Conservation (phyloP, 2,113 vertebrate genomes). For the Trinectes maculatus region DNA sequence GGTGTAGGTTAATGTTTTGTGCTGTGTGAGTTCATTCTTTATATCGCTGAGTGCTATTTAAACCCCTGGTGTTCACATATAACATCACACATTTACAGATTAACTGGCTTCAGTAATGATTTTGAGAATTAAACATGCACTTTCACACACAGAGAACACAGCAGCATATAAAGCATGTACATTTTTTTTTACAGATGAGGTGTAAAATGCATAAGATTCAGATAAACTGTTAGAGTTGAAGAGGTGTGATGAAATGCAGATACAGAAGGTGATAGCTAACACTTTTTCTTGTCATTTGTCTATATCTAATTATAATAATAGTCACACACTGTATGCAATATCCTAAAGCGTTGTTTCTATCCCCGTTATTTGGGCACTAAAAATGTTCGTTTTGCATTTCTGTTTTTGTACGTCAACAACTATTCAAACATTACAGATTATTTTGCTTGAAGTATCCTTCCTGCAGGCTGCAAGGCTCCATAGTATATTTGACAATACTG, state of each 20-base stretch:
- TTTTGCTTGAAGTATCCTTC: constrained; percentile 38
- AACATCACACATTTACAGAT: constrained; percentile 4
- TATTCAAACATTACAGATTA: constrained; percentile 56
- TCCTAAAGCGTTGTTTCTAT: constrained; percentile 2
- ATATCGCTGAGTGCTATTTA: constrained; percentile 22
- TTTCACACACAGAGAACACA: too few relatives aligned
- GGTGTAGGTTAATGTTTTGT: constrained; percentile 10
- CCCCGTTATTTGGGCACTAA: constrained; percentile 13
- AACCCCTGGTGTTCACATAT: constrained; percentile 1
- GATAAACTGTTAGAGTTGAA: too few relatives aligned
- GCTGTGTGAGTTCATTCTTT: constrained; percentile 32
- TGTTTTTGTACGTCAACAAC: constrained; percentile 43
- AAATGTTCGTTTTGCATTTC: constrained; percentile 14
- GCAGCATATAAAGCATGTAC: too few relatives aligned
- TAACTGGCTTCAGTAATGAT: constrained; percentile 1
- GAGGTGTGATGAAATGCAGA: neutral
- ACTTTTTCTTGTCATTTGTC: neutral
- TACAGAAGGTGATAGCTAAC: neutral
- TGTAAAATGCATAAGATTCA: too few relatives aligned
- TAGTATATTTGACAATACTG: constrained; percentile 52
- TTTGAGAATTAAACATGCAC: neutral
- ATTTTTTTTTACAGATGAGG: too few relatives aligned
- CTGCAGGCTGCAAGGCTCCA: constrained; percentile 28
- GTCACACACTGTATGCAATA: neutral
- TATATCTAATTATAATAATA: neutral